Base-by-base conservation (phyloP, 2,888 invertebrate species). In the Lochmaea crataegi region DNA sequence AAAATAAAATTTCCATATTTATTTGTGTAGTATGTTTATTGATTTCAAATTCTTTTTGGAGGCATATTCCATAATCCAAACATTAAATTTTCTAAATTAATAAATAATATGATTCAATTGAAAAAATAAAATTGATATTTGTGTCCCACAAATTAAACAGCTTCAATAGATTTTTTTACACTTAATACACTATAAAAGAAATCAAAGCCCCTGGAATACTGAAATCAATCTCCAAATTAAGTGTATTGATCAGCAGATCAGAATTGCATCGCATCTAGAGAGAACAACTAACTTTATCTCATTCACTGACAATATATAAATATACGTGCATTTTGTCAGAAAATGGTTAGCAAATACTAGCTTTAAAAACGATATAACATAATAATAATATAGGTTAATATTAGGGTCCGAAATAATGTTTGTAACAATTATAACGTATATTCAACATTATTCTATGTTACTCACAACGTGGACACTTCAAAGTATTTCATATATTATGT, bases 141-240 rank as follows among this genome's bases (percentile, higher is more conserved):
- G 67, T 60, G 32, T 69, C n/a, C n/a, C 16, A 70, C 63, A 73
- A 56, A 11, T n/a, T 48, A 69, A 71, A 66, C 65, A 45, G 69
- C 68, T 48, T 68, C 66, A 68, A 68, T 68, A 61, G 64, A 45
- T 22, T 53, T 42, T 69, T 67, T 73, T 22, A 70, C 65, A 60
- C 22, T 53, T 18, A 53, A 42, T 64, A 72, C 53, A 68, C 42
- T 63, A 70, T 65, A 71, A 70, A 53, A 16, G 67, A 72, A 67
- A 72, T 58, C 65, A 76, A 77, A 78, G 74, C 80, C 83, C 80
- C 82, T 79, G 81, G 84, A 86, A 86, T 85, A 84, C 82, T 86
- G 86, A 86, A 86, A 86, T 86, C 86, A 86, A 86, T 85, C 83
- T 84, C 85, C 85, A 83, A 80, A 81, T 80, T 38, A 81, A 75